phyloP scores from a whole-genome alignment of 2,797 vertebrate genomes.

The Coregonus sp. region DNA sequence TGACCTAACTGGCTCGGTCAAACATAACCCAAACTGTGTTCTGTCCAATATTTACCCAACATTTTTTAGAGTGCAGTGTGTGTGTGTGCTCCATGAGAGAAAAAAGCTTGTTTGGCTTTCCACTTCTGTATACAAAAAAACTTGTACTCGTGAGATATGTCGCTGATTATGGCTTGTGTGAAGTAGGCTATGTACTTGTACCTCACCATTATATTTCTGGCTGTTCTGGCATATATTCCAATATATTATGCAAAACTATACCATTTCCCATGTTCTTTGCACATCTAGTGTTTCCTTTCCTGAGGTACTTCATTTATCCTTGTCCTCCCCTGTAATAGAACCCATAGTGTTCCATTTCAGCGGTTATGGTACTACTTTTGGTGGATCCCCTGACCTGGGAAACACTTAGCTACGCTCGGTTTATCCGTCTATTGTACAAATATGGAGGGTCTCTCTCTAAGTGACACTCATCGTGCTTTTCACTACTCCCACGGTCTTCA shows the following conservation, averaged over 20 bases:
- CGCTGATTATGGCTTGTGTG: not conserved
- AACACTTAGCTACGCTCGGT: not conserved
- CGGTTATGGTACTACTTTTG: not conserved
- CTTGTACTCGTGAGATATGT: not conserved
- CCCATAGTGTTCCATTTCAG: not conserved
- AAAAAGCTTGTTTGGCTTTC: too few species aligned
- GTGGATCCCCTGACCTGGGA: not conserved
- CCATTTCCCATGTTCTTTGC: not conserved
- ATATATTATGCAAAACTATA: not conserved
- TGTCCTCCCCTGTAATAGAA: not conserved
- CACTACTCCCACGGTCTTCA: conserved; percentile 19
- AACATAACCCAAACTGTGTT: too few species aligned
- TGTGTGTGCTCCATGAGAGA: too few species aligned
- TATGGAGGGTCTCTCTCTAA: conserved; percentile 6
- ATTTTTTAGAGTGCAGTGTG: too few species aligned
- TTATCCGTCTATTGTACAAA: not conserved
- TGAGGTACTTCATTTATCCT: not conserved
- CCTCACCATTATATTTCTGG: not conserved
- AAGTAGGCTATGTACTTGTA: not conserved
- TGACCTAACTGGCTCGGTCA: too few species aligned
- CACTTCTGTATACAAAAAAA: not conserved
- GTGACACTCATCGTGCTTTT: conserved; percentile 14
- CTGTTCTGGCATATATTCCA: not conserved
- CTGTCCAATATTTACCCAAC: too few species aligned
- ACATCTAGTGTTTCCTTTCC: not conserved